Percentiles rank a stretch among this genome's conserved stretches.
Conservation (phyloP, 1,140 invertebrate genomes). For the Dreissena polymorpha region DNA sequence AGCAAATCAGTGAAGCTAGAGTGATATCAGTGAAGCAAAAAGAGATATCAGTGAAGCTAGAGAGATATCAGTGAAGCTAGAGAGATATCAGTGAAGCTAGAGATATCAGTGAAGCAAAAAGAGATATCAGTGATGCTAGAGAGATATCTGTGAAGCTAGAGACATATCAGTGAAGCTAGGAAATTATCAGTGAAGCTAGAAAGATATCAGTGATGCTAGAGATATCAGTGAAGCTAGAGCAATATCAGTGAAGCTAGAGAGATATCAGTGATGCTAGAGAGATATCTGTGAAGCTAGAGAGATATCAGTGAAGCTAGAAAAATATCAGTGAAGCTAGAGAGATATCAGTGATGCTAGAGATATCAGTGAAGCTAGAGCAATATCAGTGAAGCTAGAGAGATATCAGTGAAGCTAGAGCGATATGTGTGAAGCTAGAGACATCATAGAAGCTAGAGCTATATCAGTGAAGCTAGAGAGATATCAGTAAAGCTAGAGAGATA, state of each 20-base stretch:
- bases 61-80: neutral
- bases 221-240: neutral
- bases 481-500: neutral
- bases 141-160: neutral
- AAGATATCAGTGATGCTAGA: neutral
- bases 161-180: neutral
- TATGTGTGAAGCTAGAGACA: neutral
- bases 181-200: no score
- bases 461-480: neutral
- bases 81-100: constrained; percentile 1
- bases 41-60: no score
- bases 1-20: no score
- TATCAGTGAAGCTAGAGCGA: neutral
- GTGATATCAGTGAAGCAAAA: neutral
- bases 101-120: neutral
- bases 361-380: neutral
- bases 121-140: no score
- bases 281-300: no score
- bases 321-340: no score
- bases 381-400: neutral
- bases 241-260: no score
- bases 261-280: neutral
- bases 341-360: neutral
- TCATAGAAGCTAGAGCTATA: neutral
- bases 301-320: neutral